Evolutionary conservation across 23 tunicate genomes (phyloP).

Genomic region (Halocynthia aurantium): DNA sequence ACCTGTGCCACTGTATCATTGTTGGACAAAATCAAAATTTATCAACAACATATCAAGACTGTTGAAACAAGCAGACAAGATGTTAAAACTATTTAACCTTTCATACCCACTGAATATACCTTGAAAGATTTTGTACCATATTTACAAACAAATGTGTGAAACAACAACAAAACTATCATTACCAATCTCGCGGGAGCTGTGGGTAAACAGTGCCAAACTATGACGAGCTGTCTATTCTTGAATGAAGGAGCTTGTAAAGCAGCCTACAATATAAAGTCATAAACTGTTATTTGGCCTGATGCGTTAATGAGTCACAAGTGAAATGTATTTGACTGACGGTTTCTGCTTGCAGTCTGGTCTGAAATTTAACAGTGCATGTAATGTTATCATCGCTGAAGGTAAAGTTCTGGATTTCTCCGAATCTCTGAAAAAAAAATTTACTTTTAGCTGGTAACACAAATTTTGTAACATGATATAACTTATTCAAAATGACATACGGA

Average conservation of each 20-base stretch:
- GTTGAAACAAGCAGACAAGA: too few relatives aligned
- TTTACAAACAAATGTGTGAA: not conserved
- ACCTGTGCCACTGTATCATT: too few relatives aligned
- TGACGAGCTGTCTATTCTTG: slow-evolving; percentile 44
- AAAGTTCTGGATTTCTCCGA: slow-evolving; percentile 75
- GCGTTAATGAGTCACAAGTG: not conserved
- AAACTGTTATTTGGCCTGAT: not conserved
- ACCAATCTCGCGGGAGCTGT: slow-evolving; percentile 15
- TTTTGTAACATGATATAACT: not conserved
- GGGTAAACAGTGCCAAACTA: slow-evolving; percentile 50
- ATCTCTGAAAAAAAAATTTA: slow-evolving; percentile 33
- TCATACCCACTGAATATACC: too few relatives aligned
- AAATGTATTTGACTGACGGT: slow-evolving; percentile 20
- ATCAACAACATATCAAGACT: too few relatives aligned
- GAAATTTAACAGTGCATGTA: slow-evolving; percentile 69
- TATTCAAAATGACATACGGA: slow-evolving; percentile 42
- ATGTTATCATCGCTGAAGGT: slow-evolving; percentile 68
- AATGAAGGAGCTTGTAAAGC: slow-evolving; percentile 44
- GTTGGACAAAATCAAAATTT: too few relatives aligned
- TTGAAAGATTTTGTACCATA: too few relatives aligned
- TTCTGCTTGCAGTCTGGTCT: slow-evolving; percentile 74
- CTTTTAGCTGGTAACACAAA: not conserved
- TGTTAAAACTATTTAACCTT: too few relatives aligned
- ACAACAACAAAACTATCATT: not conserved
- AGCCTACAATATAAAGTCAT: slow-evolving; percentile 21